A percentile compares a stretch with the other conserved stretches of the same genome.
phyloP scores from a whole-genome alignment of 2,797 vertebrate species.

The Peromyscus attwateri region DNA sequence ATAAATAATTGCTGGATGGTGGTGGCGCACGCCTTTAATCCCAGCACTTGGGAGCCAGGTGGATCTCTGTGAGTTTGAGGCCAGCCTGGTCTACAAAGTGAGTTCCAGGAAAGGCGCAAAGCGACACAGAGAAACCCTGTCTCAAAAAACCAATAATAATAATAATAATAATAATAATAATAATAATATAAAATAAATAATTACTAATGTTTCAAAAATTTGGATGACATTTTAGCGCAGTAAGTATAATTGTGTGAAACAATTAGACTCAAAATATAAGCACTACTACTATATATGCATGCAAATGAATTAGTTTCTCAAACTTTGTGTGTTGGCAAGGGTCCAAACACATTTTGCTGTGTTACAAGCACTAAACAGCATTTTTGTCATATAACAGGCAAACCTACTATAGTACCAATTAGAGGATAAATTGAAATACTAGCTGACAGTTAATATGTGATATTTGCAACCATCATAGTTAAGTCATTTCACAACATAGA shows the following conservation, averaged over 20 bases:
- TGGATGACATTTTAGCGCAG: neutral
- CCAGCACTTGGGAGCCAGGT: too few species aligned
- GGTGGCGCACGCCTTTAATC: too few species aligned
- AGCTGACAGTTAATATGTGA: conserved; percentile 45
- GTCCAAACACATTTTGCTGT: neutral
- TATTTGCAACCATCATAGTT: conserved; percentile 41
- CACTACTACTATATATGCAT: neutral
- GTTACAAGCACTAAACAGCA: neutral
- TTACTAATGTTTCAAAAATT: neutral
- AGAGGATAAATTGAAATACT: conserved; percentile 9
- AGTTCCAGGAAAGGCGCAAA: too few species aligned
- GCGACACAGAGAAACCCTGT: too few species aligned
- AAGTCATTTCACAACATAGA: conserved; percentile 59
- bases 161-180: too few species aligned
- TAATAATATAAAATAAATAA: neutral
- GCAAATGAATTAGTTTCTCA: conserved; percentile 6
- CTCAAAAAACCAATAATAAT: too few species aligned
- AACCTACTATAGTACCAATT: neutral
- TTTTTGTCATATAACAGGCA: neutral
- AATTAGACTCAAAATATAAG: neutral
- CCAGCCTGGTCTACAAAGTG: too few species aligned
- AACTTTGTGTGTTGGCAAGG: neutral
- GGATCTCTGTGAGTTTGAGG: too few species aligned
- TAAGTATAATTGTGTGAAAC: neutral
- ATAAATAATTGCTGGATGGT: neutral